A percentile compares a stretch with the other conserved stretches of the same genome.
These are phyloP conservation scores for Stenodera caucasica DNA, from an alignment of 2,888 invertebrate genomes.

Conservation along the genomic window DNA sequence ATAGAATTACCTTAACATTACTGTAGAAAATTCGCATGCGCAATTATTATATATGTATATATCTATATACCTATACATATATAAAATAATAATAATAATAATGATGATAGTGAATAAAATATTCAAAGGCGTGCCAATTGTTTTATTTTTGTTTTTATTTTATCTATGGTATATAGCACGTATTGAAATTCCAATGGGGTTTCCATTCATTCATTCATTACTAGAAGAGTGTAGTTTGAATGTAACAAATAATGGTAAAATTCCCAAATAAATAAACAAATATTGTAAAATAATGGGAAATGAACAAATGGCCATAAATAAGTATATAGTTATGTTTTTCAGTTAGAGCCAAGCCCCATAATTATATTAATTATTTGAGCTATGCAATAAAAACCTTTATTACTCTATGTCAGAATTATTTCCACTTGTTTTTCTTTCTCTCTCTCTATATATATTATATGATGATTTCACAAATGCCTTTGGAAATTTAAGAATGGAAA, in stretches of 20 bases:
- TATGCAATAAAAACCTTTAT: too few relatives aligned
- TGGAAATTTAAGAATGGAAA: too few relatives aligned
- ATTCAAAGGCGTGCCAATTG: slow-evolving; percentile 8
- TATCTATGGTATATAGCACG: neutral
- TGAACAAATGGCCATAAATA: too few relatives aligned
- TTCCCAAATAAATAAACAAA: neutral
- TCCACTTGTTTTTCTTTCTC: too few relatives aligned
- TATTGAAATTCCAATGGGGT: neutral
- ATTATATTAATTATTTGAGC: too few relatives aligned
- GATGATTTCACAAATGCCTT: too few relatives aligned
- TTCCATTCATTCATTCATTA: slow-evolving; percentile 11
- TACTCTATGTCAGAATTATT: too few relatives aligned
- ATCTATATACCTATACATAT: slow-evolving; percentile 5
- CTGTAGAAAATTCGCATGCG: slow-evolving; percentile 11
- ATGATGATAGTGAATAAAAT: neutral
- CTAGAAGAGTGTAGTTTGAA: neutral
- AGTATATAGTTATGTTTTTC: too few relatives aligned
- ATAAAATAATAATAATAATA: slow-evolving; percentile 2
- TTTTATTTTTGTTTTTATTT: neutral
- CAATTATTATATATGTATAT: slow-evolving; percentile 7
- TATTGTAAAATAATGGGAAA: too few relatives aligned
- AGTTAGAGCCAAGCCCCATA: too few relatives aligned
- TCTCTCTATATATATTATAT: too few relatives aligned
- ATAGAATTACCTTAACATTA: slow-evolving; percentile 15
- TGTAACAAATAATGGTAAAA: neutral